Percentiles rank a stretch among this genome's conserved stretches.
These are phyloP conservation scores for Ceyx margarethae DNA, from an alignment of 2,113 vertebrate genomes.

Conservation along the genomic window DNA sequence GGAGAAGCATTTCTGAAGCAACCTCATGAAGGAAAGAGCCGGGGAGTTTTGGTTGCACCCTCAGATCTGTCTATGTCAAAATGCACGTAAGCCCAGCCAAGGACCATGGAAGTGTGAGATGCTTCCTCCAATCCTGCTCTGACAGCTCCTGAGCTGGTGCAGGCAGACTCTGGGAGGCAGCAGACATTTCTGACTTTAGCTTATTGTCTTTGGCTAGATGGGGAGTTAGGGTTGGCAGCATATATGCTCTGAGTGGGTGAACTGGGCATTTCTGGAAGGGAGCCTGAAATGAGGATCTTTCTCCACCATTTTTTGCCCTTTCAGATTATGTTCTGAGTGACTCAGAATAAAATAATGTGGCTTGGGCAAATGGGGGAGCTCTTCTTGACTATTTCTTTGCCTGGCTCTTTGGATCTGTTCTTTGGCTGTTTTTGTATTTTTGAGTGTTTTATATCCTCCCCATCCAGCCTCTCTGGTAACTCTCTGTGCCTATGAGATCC, in stretches of 20 bases:
- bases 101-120: no score
- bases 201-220: background rate
- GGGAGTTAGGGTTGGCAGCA: background rate
- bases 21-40: background rate
- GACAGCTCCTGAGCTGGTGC: background rate
- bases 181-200: background rate
- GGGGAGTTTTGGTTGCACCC: background rate
- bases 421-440: no score
- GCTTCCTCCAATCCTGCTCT: no score
- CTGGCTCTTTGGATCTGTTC: no score
- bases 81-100: no score
- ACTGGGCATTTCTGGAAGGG: background rate
- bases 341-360: no score
- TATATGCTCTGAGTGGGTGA: background rate
- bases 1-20: background rate
- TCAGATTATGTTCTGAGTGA: background rate
- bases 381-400: background rate
- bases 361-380: background rate
- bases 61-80: no score
- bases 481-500: no score
- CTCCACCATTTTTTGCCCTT: background rate
- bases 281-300: background rate
- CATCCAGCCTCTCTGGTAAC: no score
- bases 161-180: background rate
- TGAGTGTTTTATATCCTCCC: background rate